A percentile compares a stretch with the other conserved stretches of the same genome.
Conservation (phyloP, 1,140 invertebrate genomes). For the Medauroidea extradentata region DNA sequence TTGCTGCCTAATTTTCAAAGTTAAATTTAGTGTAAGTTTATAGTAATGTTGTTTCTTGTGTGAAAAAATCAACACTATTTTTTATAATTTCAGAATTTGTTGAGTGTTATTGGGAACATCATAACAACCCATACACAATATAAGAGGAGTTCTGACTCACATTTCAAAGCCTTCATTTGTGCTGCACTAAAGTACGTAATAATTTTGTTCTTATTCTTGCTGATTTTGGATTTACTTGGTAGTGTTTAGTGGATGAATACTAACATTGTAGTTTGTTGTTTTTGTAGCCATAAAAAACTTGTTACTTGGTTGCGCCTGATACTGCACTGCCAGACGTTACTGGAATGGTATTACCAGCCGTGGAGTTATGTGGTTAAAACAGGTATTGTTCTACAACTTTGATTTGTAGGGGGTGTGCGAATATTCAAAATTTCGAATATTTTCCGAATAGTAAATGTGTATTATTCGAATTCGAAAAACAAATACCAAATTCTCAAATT, state of each 20-base stretch:
- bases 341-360: slow-evolving; percentile 86
- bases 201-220: too few relatives aligned
- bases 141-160: slow-evolving; percentile 91
- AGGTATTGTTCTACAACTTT: slow-evolving; percentile 55
- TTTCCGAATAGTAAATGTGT: too few relatives aligned
- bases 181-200: slow-evolving; percentile 89
- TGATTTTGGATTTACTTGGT: too few relatives aligned
- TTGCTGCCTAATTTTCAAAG: too few relatives aligned
- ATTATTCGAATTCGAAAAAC: too few relatives aligned
- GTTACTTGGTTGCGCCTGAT: slow-evolving; percentile 91
- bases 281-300: slow-evolving; percentile 77
- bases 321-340: slow-evolving; percentile 79
- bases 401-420: too few relatives aligned
- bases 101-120: slow-evolving; percentile 90
- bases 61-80: too few relatives aligned
- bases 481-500: too few relatives aligned
- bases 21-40: too few relatives aligned
- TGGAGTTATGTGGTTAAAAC: slow-evolving; percentile 96
- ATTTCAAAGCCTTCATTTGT: slow-evolving; percentile 98
- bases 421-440: too few relatives aligned
- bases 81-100: slow-evolving; percentile 60
- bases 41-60: too few relatives aligned
- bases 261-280: slow-evolving; percentile 19
- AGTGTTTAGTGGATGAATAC: too few relatives aligned
- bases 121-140: slow-evolving; percentile 85